Conservation (phyloP, 1,140 invertebrate species). For the Thaumatotibia leucotreta region DNA sequence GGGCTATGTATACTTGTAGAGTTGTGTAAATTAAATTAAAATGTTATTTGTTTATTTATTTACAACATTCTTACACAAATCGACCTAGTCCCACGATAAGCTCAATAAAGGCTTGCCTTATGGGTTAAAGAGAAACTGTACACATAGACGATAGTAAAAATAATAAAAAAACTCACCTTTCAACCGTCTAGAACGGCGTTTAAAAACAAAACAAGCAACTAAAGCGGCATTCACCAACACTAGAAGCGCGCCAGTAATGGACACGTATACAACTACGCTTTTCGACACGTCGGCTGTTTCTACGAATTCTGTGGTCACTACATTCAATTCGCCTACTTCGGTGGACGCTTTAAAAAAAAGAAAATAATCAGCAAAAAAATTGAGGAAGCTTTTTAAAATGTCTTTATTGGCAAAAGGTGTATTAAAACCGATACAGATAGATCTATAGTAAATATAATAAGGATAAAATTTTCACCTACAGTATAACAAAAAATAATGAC, state of each 20-base stretch:
- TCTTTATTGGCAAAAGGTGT: neutral
- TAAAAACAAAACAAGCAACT: conserved; percentile 89
- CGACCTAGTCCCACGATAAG: too few relatives aligned
- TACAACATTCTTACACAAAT: too few relatives aligned
- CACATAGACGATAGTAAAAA: conserved; percentile 20
- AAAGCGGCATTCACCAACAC: conserved; percentile 89
- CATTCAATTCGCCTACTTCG: conserved; percentile 76
- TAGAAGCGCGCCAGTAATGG: conserved; percentile 86
- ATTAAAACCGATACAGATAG: too few relatives aligned
- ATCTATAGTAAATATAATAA: too few relatives aligned
- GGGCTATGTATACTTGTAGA: too few relatives aligned
- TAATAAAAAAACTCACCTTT: conserved; percentile 77
- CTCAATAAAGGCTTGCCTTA: too few relatives aligned
- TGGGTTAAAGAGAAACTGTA: too few relatives aligned
- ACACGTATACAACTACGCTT: conserved; percentile 89
- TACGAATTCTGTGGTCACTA: conserved; percentile 81
- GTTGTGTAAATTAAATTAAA: too few relatives aligned
- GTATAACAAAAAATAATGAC: too few relatives aligned
- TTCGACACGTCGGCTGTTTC: conserved; percentile 79
- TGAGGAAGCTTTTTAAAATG: neutral
- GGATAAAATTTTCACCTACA: too few relatives aligned
- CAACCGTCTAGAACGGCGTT: conserved; percentile 81
- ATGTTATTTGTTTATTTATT: too few relatives aligned
- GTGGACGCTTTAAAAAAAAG: conserved; percentile 72
- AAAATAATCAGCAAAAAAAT: conserved; percentile 63